Evolutionary conservation across 2,113 vertebrate species (phyloP), one percentile per base, ranked within the genome.

Genomic region (Albula glossodonta): DNA sequence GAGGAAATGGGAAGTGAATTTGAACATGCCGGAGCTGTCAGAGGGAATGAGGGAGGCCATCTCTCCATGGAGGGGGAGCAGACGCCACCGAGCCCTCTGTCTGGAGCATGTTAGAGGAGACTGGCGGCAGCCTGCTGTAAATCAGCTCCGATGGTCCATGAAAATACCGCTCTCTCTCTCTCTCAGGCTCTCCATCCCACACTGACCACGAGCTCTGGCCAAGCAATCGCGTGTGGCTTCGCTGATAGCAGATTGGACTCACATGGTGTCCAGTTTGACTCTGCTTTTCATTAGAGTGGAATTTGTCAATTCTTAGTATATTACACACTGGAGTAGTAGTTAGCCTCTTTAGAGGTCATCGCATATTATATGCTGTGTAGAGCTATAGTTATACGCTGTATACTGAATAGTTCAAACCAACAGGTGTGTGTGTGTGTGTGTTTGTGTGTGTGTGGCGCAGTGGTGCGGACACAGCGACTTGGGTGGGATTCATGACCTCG

Each of bases 1-100:
- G 57, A 77, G 83, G 83, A 78, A 81, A 87, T 81, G 63, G 86
- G 84, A 48, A 31, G 79, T 80, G 60, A 78, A 78, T 48, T 5
- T 25, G 31, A 49, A 74, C 50, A 81, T 50, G 49, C 66, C 51
- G 74, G 83, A 74, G 78, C 83, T 57, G 83, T 80, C 78, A 66
- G 4, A 51, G 52, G 78, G 57, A 80, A 70, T 84, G 78, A 84
- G 84, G 78, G 82, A 74, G 82, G 63, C 60, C 57, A 84, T 74
- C 25, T 51, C 31, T 31, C n/a, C 15, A 9, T 12, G 12, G 12
- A n/a, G 74, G 13, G 41, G 51, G 56, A 15, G 41, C 50, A 41
- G 8, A 56, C 15, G 51, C 12, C 22, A 77, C 31, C 5, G 41
- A 70, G 41, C 48, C 66, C 49, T 11, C 17, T 17, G 78, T 82